Evolutionary conservation across 2,888 invertebrate species (phyloP).

Genomic region (Fragum whitleyi): DNA sequence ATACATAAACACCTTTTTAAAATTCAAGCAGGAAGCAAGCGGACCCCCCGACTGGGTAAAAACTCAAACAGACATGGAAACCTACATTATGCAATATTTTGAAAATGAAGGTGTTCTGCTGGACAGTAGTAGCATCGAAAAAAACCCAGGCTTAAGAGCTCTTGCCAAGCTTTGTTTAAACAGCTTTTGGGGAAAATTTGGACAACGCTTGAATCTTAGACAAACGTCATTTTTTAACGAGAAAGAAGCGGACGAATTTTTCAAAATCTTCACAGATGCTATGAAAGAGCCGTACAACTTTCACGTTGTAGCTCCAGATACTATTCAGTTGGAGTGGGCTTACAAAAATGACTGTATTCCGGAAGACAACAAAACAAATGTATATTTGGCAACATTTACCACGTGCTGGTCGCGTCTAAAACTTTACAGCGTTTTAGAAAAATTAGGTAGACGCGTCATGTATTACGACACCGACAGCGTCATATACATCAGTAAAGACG

Average conservation of each 20-base stretch:
- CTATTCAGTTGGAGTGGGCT: conserved; percentile 31
- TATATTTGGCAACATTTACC: conserved; percentile 41
- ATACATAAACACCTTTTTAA: conserved; percentile 78
- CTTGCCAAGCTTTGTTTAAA: conserved; percentile 56
- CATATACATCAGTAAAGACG: conserved; percentile 34
- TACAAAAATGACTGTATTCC: conserved; percentile 31
- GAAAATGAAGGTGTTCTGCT: conserved; percentile 61
- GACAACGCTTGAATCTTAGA: conserved; percentile 40
- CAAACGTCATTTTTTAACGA: conserved; percentile 35
- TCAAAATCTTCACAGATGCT: conserved; percentile 32
- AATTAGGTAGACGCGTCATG: conserved; percentile 21
- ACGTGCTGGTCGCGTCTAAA: conserved; percentile 40
- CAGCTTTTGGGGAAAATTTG: conserved; percentile 67
- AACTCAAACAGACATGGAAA: conserved; percentile 56
- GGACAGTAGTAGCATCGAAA: conserved; percentile 39
- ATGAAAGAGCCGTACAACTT: conserved; percentile 30
- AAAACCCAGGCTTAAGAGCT: conserved; percentile 56
- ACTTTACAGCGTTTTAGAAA: conserved; percentile 42
- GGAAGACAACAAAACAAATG: conserved; percentile 44
- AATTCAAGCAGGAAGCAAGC: conserved; percentile 72
- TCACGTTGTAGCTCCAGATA: conserved; percentile 31
- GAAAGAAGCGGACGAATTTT: conserved; percentile 34
- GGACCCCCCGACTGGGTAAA: conserved; percentile 67
- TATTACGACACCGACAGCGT: conserved; percentile 42
- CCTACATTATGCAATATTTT: conserved; percentile 64